phyloP scores from a whole-genome alignment of 30 jellyfish, hydroid and myxozoan genomes.

The Morbakka virulenta region DNA sequence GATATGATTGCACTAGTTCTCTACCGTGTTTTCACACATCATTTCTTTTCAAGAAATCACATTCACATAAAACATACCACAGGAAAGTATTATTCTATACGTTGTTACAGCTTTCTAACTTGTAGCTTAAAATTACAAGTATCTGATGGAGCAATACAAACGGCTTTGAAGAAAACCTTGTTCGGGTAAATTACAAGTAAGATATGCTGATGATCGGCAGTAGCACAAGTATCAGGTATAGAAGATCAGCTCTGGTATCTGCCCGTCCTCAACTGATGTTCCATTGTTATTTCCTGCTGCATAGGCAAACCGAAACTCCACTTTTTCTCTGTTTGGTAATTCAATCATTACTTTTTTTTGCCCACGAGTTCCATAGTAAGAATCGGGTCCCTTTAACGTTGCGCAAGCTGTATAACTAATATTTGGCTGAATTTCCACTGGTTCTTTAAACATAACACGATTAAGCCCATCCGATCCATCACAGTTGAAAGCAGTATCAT shows the following conservation, averaged over 20 bases:
- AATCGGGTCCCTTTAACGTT: conserved; percentile 87
- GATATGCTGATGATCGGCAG: too few relatives aligned
- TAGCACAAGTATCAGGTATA: conserved; percentile 77
- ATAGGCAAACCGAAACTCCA: conserved; percentile 89
- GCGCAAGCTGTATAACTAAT: conserved; percentile 94
- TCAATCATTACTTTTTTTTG: conserved; percentile 80
- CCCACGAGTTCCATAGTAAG: conserved; percentile 94
- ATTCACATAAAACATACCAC: too few relatives aligned
- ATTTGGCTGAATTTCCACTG: conserved; percentile 85
- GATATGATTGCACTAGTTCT: too few relatives aligned
- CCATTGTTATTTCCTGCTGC: conserved; percentile 99
- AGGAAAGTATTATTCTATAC: too few relatives aligned
- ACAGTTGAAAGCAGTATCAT: conserved; percentile 97
- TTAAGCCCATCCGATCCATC: conserved; percentile 95
- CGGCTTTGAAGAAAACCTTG: too few relatives aligned
- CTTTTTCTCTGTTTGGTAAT: conserved; percentile 89
- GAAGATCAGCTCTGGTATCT: conserved; percentile 96
- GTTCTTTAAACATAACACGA: conserved; percentile 97
- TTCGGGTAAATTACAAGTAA: too few relatives aligned
- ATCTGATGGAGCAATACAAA: too few relatives aligned
- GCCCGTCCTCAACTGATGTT: conserved; percentile 98
- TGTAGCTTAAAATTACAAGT: too few relatives aligned
- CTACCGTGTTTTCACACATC: too few relatives aligned
- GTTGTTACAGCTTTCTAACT: too few relatives aligned
- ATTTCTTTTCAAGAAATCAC: too few relatives aligned